These are phyloP conservation scores for Melanotus villosus DNA, from an alignment of 2,888 invertebrate genomes.

Conservation along the genomic window DNA sequence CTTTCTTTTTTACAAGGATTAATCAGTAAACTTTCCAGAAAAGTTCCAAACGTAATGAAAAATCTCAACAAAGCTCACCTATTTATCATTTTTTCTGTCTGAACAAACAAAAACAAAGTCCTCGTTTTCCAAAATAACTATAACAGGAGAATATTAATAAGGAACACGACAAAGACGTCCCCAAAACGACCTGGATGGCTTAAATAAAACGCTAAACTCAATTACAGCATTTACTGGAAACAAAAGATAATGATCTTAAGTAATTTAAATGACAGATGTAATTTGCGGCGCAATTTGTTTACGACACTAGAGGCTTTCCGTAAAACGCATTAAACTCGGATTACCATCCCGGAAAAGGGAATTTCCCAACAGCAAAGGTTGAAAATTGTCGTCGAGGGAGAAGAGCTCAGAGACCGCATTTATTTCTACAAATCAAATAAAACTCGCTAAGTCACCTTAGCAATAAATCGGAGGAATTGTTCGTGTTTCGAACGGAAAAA, in stretches of 20 bases:
- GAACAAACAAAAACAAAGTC: too few relatives aligned
- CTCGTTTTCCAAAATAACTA: too few relatives aligned
- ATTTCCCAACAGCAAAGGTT: conserved; percentile 12
- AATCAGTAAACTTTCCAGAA: too few relatives aligned
- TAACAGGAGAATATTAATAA: too few relatives aligned
- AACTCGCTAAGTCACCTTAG: neutral
- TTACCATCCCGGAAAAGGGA: conserved; percentile 18
- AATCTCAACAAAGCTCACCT: too few relatives aligned
- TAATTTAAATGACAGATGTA: conserved; percentile 4
- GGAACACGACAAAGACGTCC: too few relatives aligned
- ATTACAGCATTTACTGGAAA: neutral
- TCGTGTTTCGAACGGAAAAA: neutral
- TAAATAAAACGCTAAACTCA: neutral
- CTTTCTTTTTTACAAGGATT: too few relatives aligned
- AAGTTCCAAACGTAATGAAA: too few relatives aligned
- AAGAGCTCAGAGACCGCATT: neutral
- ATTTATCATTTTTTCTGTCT: too few relatives aligned
- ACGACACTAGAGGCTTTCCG: conserved; percentile 13
- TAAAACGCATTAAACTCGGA: conserved; percentile 23
- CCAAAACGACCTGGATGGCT: too few relatives aligned
- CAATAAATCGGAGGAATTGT: conserved; percentile 8
- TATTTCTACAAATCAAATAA: conserved; percentile 15
- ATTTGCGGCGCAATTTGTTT: conserved; percentile 16
- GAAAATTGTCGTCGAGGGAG: conserved; percentile 24
- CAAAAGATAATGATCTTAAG: conserved; percentile 9